Conservation (phyloP, 2,797 vertebrate genomes). For the Pachyuromys duprasi region DNA sequence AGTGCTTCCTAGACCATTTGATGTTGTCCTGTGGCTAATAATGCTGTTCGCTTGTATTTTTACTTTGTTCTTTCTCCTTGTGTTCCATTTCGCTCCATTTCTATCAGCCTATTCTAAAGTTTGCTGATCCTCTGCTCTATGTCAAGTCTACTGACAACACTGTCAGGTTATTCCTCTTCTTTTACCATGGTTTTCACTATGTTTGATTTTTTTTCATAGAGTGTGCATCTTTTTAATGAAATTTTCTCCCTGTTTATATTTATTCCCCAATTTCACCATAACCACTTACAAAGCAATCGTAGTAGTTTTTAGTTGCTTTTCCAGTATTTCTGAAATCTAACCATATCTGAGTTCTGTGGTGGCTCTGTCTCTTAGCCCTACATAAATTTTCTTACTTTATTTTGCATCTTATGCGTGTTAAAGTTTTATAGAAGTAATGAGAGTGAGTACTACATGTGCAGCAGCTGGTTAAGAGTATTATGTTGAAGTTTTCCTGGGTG, state of each 20-base stretch:
- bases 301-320: not conserved
- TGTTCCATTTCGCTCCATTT: not conserved
- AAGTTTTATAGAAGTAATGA: not conserved
- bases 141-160: not conserved
- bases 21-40: not conserved
- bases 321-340: not conserved
- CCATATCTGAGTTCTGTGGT: not conserved
- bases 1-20: not conserved
- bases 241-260: not conserved
- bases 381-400: not conserved
- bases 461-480: not conserved
- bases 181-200: not conserved
- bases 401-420: not conserved
- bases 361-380: not conserved
- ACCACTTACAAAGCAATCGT: not conserved
- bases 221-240: not conserved
- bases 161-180: not conserved
- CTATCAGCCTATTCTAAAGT: not conserved
- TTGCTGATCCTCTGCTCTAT: not conserved
- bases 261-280: not conserved
- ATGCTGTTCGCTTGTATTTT: not conserved
- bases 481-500: not conserved
- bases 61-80: not conserved
- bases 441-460: not conserved
- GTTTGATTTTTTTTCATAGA: not conserved